These are phyloP conservation scores for Narcine bancroftii DNA, from an alignment of 2,113 vertebrate genomes.

Conservation along the genomic window DNA sequence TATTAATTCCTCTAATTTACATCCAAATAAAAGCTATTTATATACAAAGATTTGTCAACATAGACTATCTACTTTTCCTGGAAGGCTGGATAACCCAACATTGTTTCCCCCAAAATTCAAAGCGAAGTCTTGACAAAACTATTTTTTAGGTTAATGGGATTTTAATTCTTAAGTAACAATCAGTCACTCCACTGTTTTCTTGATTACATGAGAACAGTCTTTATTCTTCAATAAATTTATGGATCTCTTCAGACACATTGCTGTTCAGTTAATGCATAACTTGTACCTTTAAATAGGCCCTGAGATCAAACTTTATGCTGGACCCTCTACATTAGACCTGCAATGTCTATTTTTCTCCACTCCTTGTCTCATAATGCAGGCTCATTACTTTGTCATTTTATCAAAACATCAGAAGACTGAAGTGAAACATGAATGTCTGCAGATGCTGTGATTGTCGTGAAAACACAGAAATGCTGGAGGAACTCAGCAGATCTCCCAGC, in stretches of 20 bases:
- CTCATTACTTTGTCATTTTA: neutral
- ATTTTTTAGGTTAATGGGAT: neutral
- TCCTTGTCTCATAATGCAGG: neutral
- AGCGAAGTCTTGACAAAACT: neutral
- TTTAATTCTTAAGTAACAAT: neutral
- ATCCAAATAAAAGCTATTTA: neutral
- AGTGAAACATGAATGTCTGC: too few relatives aligned
- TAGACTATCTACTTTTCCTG: neutral
- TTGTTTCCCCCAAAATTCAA: neutral
- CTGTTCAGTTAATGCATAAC: neutral
- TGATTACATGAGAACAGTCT: neutral
- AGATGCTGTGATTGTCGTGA: too few relatives aligned
- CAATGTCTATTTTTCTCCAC: neutral
- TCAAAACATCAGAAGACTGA: neutral
- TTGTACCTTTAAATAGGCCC: neutral
- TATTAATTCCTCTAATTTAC: conserved; percentile 29
- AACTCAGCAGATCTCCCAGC: too few relatives aligned
- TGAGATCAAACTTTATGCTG: conserved; percentile 4
- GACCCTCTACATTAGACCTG: neutral
- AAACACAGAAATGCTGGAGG: too few relatives aligned
- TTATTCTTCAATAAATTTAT: conserved; percentile 7
- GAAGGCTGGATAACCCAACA: neutral
- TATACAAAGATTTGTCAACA: neutral
- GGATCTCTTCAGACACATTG: neutral
- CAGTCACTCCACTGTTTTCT: neutral